These are phyloP conservation scores for Serinus canaria DNA, from an alignment of 2,113 vertebrate species.

Conservation along the genomic window DNA sequence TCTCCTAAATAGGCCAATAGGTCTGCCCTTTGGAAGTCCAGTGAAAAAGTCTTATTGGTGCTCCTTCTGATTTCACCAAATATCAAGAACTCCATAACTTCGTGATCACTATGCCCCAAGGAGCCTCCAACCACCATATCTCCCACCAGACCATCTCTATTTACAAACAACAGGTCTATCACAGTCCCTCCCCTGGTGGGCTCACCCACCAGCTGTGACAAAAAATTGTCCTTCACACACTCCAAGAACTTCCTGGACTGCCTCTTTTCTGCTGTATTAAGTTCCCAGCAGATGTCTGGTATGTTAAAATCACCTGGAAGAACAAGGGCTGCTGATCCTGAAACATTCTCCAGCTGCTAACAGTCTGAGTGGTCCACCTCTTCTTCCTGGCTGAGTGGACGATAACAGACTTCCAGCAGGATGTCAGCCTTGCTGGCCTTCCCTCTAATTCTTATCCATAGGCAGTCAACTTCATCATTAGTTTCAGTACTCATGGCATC, in stretches of 20 bases:
- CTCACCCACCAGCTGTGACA: background rate
- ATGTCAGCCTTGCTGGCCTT: background rate
- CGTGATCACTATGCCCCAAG: background rate
- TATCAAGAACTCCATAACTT: background rate
- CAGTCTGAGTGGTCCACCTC: background rate
- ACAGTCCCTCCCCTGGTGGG: background rate
- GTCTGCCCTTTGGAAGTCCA: background rate
- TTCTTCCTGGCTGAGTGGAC: background rate
- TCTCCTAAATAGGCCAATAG: background rate
- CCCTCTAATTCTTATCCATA: background rate
- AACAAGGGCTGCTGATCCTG: background rate
- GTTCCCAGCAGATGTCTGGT: background rate
- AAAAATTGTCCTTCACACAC: background rate
- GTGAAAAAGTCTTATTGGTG: background rate
- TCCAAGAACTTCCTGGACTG: background rate
- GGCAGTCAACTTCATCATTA: background rate
- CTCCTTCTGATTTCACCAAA: background rate
- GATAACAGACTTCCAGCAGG: background rate
- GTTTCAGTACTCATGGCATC: background rate
- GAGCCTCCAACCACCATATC: background rate
- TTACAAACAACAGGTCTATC: background rate
- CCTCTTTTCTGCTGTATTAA: too few relatives aligned
- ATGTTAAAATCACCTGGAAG: background rate
- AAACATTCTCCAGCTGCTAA: background rate
- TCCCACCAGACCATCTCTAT: background rate